Base-by-base conservation (phyloP, 1,140 invertebrate genomes). In the Scaptomyza hsui region DNA sequence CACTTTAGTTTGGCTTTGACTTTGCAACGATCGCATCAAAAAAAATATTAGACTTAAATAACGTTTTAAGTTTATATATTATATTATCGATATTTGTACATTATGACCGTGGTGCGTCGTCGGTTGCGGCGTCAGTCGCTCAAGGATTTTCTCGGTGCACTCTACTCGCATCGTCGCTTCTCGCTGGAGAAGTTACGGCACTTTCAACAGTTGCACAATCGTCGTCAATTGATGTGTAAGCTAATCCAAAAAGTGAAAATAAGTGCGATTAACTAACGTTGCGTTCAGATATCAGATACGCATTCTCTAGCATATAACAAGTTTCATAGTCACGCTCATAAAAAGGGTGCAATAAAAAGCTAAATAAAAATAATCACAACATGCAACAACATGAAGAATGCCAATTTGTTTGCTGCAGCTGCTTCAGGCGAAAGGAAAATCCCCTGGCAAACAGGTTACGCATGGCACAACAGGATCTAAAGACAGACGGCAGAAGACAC, bases 71-170 rank as follows among this genome's bases (percentile, higher is more conserved):
- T 35, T 9, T 35, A 3, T n/a, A 2, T 0, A n/a, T 3, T 37
- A 37, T 4, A 37, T 37, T n/a, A 3, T 12, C 32, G 32, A 37
- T 48, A 16, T 49, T 16, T 29, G 19, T 21, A 4, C 18, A 61
- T 15, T n/a, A 83, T 85, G 81, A 72, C 81, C 15, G 65, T 77
- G 44, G 61, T 85, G 29, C 72, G 75, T 51, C 75, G 72, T 42
- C 81, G 76, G 44, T 42, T 85, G 49, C 72, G 81, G 29, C 75
- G 78, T 42, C 69, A 76, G 52, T 82, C 81, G 39, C 52, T 85
- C 12, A 85, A 82, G 56, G 69, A 85, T 47, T 79, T 85, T 69
- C 53, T 83, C n/a, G 76, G 67, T 6, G 72, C 72, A 0, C 48
- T 78, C 59, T 78, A 78, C 48, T 57, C 72, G 15, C 49, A 78